Conservation (phyloP, 2,888 invertebrate species). For the Phytoseiulus persimilis region DNA sequence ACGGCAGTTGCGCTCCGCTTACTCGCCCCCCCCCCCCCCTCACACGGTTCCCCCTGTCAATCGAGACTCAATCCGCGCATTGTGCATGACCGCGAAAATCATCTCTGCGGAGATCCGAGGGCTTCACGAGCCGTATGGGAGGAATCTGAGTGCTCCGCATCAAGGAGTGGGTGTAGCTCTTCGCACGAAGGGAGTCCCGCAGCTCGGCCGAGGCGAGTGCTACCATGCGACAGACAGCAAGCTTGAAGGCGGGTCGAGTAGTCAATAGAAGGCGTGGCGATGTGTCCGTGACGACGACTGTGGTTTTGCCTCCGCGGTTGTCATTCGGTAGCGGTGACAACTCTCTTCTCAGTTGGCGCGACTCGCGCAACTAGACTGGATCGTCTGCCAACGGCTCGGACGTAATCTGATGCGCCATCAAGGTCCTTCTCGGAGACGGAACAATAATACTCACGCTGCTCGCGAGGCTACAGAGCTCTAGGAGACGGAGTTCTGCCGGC, state of each 20-base stretch:
- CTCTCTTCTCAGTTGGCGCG: background rate
- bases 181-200: background rate
- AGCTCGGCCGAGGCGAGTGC: background rate
- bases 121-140: too few relatives aligned
- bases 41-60: background rate
- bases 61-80: background rate
- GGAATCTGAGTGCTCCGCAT: too few relatives aligned
- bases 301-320: background rate
- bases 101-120: too few relatives aligned
- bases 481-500: background rate
- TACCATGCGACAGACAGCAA: background rate
- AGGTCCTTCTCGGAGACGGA: background rate
- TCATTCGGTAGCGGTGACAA: background rate
- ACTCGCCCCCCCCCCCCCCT: background rate
- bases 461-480: too few relatives aligned
- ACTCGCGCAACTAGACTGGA: background rate
- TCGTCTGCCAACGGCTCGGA: background rate
- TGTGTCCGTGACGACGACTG: background rate
- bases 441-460: too few relatives aligned
- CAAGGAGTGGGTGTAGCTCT: background rate
- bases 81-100: too few relatives aligned
- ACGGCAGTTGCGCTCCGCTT: background rate
- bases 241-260: background rate
- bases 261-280: background rate
- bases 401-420: background rate